Percentiles rank a stretch among this genome's conserved stretches.
phyloP scores from a whole-genome alignment of 2,113 vertebrate genomes.

The Lycocorax pyrrhopterus region DNA sequence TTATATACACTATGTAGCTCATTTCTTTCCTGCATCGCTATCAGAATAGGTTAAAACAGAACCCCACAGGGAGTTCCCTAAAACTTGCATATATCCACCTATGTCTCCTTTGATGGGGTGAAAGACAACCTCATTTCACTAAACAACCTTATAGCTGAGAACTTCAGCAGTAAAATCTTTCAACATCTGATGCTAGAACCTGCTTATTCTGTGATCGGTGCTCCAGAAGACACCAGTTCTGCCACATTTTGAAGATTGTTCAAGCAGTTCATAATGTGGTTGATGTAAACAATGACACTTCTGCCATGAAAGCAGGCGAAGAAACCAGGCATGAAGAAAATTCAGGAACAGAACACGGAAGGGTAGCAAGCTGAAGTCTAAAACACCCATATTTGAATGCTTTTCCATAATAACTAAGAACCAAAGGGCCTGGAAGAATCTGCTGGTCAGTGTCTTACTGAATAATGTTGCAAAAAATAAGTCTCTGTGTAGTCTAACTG shows the following conservation, averaged over 20 bases:
- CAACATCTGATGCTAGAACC: background rate
- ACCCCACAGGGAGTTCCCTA: background rate
- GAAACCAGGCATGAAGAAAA: background rate
- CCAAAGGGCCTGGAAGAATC: background rate
- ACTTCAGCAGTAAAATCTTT: background rate
- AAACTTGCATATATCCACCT: background rate
- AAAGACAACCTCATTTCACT: background rate
- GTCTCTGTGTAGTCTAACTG: background rate
- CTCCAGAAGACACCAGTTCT: background rate
- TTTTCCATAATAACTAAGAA: background rate
- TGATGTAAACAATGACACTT: background rate
- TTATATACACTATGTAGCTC: conserved; percentile 18
- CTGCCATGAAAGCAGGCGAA: background rate
- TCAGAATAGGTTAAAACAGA: background rate
- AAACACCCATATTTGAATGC: background rate
- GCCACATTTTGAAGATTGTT: background rate
- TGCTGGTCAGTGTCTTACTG: background rate
- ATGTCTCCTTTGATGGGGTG: background rate
- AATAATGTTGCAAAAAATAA: background rate
- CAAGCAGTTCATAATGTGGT: background rate
- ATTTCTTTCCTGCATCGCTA: conserved; percentile 9
- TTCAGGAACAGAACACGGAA: background rate
- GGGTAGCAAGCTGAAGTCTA: background rate
- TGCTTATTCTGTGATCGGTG: background rate
- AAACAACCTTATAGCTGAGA: background rate